phyloP scores from a whole-genome alignment of 1,140 invertebrate species.

The Brachionus rotundiformis region DNA sequence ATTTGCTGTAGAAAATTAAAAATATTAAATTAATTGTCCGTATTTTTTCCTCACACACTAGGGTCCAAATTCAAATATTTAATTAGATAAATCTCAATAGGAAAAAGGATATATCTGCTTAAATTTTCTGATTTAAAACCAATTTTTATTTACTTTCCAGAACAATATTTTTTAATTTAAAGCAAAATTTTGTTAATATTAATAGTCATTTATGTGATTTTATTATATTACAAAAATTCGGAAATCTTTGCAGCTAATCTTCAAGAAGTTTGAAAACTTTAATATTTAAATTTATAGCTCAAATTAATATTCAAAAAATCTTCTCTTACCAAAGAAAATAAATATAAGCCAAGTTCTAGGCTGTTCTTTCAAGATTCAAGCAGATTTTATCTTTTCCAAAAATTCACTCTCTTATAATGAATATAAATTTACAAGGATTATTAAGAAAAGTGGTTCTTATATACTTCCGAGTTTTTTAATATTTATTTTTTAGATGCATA shows the following conservation, averaged over 20 bases:
- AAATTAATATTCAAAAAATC: no score
- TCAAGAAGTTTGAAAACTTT: background rate
- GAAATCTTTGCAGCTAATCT: background rate
- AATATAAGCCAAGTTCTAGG: background rate
- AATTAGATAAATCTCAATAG: background rate
- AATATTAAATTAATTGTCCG: background rate
- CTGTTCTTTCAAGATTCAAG: background rate
- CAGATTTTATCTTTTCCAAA: background rate
- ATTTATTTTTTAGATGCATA: background rate
- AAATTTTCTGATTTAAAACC: background rate
- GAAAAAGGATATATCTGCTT: background rate
- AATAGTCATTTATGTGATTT: background rate
- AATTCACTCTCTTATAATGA: background rate
- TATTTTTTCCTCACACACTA: background rate
- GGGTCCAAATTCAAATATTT: constrained; percentile 14
- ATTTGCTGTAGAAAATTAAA: no score
- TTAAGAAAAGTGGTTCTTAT: background rate
- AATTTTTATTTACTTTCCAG: background rate
- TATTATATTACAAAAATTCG: background rate
- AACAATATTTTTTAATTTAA: background rate
- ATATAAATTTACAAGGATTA: background rate
- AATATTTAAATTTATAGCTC: background rate
- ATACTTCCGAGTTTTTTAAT: background rate
- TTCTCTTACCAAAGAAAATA: no score
- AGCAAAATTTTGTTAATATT: background rate